Conservation (phyloP, 2,113 vertebrate genomes). For the Cheirogaleus medius region DNA sequence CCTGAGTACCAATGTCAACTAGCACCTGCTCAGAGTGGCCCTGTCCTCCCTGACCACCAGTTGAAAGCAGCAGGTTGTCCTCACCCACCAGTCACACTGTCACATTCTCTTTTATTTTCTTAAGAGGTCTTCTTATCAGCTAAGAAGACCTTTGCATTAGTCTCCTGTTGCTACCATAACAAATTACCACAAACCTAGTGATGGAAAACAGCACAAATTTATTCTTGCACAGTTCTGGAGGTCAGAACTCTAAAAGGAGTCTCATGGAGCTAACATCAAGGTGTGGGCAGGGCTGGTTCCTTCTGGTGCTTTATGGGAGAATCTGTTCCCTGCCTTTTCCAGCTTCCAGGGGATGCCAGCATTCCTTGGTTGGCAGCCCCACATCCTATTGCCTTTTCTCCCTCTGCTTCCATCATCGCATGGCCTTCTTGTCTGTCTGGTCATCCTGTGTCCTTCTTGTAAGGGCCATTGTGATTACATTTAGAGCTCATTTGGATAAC, state of each 20-base stretch:
- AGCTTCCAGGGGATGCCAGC: too few species aligned
- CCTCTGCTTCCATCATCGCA: not conserved
- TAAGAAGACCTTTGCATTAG: not conserved
- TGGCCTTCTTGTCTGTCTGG: not conserved
- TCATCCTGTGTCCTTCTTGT: not conserved
- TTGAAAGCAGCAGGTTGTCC: not conserved
- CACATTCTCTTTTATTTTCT: not conserved
- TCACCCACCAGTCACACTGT: not conserved
- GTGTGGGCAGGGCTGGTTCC: not conserved
- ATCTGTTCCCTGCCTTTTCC: not conserved
- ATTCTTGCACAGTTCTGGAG: not conserved
- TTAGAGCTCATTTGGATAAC: not conserved
- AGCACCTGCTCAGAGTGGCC: not conserved
- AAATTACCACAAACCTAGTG: not conserved
- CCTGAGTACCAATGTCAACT: not conserved
- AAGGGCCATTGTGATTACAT: not conserved
- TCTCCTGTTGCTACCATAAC: not conserved
- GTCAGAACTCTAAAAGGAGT: not conserved
- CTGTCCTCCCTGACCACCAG: not conserved
- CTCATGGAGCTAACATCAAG: not conserved
- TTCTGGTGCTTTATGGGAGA: not conserved
- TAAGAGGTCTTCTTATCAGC: not conserved
- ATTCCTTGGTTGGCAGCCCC: not conserved
- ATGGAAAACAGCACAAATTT: not conserved
- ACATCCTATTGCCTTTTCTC: not conserved